These are phyloP conservation scores for Amiota minor DNA, from an alignment of 2,888 invertebrate species.

Conservation along the genomic window DNA sequence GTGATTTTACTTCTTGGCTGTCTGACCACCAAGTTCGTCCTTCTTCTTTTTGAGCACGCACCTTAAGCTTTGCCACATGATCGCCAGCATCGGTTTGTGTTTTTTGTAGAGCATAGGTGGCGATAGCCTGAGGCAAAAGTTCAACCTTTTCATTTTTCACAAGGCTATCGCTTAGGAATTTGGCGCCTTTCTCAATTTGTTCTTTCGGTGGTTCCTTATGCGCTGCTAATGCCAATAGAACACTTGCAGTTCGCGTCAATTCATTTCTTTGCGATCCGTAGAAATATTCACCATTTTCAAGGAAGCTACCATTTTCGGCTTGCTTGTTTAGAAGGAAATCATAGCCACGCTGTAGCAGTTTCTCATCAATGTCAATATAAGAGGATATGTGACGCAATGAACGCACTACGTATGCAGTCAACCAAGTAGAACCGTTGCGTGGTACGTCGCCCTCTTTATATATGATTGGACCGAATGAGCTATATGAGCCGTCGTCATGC, in stretches of 20 bases:
- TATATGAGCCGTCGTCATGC: constrained; percentile 90
- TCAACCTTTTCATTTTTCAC: constrained; percentile 76
- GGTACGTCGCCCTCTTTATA: constrained; percentile 73
- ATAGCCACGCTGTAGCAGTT: constrained; percentile 79
- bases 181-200: constrained; percentile 83
- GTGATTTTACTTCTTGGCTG: constrained; percentile 71
- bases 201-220: constrained; percentile 74
- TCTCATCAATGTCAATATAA: constrained; percentile 81
- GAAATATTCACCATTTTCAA: constrained; percentile 81
- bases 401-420: constrained; percentile 88
- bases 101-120: constrained; percentile 83
- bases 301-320: constrained; percentile 83
- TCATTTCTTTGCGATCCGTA: constrained; percentile 81
- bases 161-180: constrained; percentile 81
- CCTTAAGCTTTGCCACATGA: constrained; percentile 68
- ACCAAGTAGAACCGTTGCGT: constrained; percentile 81
- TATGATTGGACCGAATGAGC: constrained; percentile 80
- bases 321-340: constrained; percentile 82
- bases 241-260: constrained; percentile 84
- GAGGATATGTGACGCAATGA: constrained; percentile 81
- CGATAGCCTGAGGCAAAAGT: constrained; percentile 84
- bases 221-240: constrained; percentile 83
- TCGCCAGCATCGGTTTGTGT: constrained; percentile 81
- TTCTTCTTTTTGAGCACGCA: constrained; percentile 76
- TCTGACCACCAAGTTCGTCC: constrained; percentile 89